A percentile compares a stretch with the other conserved stretches of the same genome.
phyloP scores from a whole-genome alignment of 92 coral and sea anemone species.

The Epizoanthus stellaris region DNA sequence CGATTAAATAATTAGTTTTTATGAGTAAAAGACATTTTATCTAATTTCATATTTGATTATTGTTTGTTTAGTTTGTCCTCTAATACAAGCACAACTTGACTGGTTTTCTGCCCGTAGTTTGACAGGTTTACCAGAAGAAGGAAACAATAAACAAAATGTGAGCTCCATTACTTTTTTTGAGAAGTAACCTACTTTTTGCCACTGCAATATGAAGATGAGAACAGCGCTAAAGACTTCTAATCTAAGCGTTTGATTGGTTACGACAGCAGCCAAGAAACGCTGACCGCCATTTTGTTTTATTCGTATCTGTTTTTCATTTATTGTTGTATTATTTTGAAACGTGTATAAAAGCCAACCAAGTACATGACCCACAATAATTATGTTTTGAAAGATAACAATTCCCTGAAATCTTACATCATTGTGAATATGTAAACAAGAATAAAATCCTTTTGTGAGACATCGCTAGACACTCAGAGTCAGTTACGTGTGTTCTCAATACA shows the following conservation, averaged over 20 bases:
- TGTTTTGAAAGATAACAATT: constrained; percentile 30
- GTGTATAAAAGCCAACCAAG: constrained; percentile 8
- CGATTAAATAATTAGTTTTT: background rate
- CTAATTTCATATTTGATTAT: background rate
- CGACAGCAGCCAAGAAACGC: background rate
- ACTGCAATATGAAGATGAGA: background rate
- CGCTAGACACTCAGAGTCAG: constrained; percentile 1
- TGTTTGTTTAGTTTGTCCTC: background rate
- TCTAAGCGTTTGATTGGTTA: background rate
- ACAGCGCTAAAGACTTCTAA: no score
- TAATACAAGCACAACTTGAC: constrained; percentile 1
- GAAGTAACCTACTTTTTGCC: background rate
- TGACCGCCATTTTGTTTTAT: background rate
- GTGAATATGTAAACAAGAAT: constrained; percentile 31
- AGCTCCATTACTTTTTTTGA: background rate
- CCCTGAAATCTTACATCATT: constrained; percentile 43
- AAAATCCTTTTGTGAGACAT: constrained; percentile 24
- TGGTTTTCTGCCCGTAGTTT: constrained; percentile 19
- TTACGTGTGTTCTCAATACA: constrained; percentile 9
- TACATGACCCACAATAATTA: background rate
- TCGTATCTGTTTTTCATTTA: background rate
- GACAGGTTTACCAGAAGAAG: constrained; percentile 6
- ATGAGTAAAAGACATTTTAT: background rate
- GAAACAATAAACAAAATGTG: background rate
- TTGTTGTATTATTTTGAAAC: constrained; percentile 10